Evolutionary conservation across 2,797 vertebrate genomes (phyloP), one percentile per base, ranked within the genome.

Genomic region (Gymnoscopelus microlampas): DNA sequence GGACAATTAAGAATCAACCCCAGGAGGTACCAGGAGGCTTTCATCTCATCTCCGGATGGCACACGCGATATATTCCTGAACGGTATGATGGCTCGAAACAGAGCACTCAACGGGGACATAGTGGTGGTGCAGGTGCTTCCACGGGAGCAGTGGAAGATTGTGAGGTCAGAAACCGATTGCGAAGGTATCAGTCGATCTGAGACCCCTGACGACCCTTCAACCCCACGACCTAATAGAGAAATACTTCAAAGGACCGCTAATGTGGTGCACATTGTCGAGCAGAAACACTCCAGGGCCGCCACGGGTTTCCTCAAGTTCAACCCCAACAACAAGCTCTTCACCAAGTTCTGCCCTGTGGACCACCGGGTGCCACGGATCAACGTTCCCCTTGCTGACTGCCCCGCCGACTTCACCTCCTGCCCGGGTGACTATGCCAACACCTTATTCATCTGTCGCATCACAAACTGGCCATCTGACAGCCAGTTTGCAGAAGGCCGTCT

Each of bases 11-110:
- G 97, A 92, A 98, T 99, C 87, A 99, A 99, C 93, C 97, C 96
- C n/a, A 98, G 97, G 93, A 98, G 96, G 82, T 99, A 95, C 89
- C 95, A 96, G 0, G 97, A 99, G 80, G 97, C 96, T 73, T 99
- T 96, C 76, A 81, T 98, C 87, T 96, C 97, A 50, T 96, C 96
- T 79, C 96, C 95, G 98, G 95, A 97, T 66, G 95, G 96, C 53
- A 84, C 76, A 7, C 88, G 95, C 0, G 98, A 99, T 82, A 96
- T 99, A 84, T 99, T 98, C 85, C 95, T 99, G 74, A 96, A 99
- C 3, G 98, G 98, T 3, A 92, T 97, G 15, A 90, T 95, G 67
- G 89, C 96, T 84, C 95, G 98, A 56, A 99, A 99, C 90, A 94
- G 98, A 92, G 96, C 97, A 1, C 89, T 99, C 79, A 99, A 99